These are phyloP conservation scores for Geodia barretti DNA, from an alignment of 37 sponge, comb jelly and placozoan genomes.

Conservation along the genomic window DNA sequence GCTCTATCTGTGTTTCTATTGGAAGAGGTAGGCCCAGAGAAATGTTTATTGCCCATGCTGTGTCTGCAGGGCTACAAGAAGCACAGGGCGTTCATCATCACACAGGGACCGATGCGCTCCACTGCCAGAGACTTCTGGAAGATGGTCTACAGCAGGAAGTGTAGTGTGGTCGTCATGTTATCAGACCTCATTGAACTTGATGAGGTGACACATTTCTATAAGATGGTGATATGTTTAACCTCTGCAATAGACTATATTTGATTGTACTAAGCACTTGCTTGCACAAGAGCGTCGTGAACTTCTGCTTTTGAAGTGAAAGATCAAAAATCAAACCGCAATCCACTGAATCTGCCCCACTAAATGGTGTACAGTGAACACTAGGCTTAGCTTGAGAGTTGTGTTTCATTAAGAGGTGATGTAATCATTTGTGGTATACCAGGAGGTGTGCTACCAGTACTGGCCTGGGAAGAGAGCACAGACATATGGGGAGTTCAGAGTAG, in stretches of 20 bases:
- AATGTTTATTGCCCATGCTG: background rate
- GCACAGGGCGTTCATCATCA: constrained; percentile 42
- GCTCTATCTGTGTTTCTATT: background rate
- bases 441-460: constrained; percentile 44
- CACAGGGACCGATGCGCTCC: constrained; percentile 29
- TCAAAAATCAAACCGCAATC: no score
- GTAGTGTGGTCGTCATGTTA: background rate
- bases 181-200: background rate
- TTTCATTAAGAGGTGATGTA: no score
- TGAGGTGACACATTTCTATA: background rate
- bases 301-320: no score
- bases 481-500: constrained; percentile 11
- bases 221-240: no score
- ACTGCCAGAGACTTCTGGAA: constrained; percentile 55
- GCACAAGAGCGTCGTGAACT: no score
- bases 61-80: constrained; percentile 48
- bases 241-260: no score
- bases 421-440: no score
- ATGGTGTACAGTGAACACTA: no score
- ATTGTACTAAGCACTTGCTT: no score
- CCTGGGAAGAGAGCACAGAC: background rate
- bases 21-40: background rate
- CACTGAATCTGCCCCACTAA: no score
- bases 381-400: no score
- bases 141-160: constrained; percentile 26